Conservation (phyloP, 2,888 invertebrate genomes). For the Didymodactylos carnosus region DNA sequence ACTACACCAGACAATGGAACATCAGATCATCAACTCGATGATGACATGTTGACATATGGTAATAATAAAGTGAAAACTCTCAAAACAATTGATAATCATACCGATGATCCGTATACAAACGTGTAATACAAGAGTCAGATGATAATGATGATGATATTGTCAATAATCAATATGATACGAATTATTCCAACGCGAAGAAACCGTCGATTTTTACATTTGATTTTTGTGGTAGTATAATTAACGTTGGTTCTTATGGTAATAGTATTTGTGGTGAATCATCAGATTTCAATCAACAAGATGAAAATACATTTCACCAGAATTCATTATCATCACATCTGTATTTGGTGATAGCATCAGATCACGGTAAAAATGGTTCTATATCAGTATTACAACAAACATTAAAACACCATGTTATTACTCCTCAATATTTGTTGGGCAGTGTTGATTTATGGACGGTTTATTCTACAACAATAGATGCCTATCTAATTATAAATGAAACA, state of each 20-base stretch:
- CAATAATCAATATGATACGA: background rate
- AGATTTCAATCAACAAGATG: background rate
- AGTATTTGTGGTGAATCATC: slow-evolving; percentile 83
- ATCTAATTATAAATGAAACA: slow-evolving; percentile 58
- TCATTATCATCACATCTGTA: slow-evolving; percentile 46
- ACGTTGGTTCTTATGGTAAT: slow-evolving; percentile 83
- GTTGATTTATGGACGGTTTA: slow-evolving; percentile 87
- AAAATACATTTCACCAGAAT: background rate
- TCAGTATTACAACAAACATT: slow-evolving; percentile 49
- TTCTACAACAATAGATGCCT: background rate
- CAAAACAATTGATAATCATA: background rate
- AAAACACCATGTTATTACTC: slow-evolving; percentile 53
- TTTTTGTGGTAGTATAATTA: slow-evolving; percentile 82
- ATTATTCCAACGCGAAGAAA: background rate
- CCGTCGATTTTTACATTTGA: slow-evolving; percentile 23
- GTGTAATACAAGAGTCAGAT: background rate
- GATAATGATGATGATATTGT: background rate
- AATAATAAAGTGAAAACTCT: background rate
- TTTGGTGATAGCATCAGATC: slow-evolving; percentile 75
- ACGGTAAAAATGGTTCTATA: slow-evolving; percentile 83
- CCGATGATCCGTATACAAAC: background rate
- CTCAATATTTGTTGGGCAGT: slow-evolving; percentile 68
- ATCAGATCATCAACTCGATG: background rate
- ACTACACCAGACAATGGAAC: background rate
- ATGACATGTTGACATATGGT: too few relatives aligned